Conservation (phyloP, 1,140 invertebrate species). For the Sitobion miscanthi region DNA sequence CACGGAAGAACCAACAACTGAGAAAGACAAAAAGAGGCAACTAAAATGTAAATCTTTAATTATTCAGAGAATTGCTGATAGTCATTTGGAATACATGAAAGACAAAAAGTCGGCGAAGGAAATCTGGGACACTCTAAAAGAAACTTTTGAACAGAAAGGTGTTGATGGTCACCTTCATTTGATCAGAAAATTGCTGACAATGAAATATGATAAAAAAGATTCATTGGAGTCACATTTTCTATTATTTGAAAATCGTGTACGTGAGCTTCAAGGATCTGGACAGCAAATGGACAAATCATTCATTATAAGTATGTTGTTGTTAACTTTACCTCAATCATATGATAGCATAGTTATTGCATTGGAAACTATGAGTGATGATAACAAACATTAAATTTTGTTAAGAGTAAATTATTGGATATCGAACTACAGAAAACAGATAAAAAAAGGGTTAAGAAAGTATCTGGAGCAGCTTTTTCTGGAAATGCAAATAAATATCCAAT, state of each 20-base stretch:
- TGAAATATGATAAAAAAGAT: neutral
- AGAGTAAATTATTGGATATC: neutral
- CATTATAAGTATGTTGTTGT: neutral
- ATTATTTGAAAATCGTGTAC: neutral
- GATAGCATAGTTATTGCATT: neutral
- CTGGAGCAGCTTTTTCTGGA: neutral
- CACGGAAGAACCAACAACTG: too few relatives aligned
- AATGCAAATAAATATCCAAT: neutral
- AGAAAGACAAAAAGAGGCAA: too few relatives aligned
- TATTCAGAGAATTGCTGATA: too few relatives aligned
- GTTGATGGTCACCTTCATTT: neutral
- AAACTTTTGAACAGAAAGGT: too few relatives aligned
- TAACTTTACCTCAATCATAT: neutral
- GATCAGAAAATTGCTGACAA: neutral
- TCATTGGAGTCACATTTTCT: neutral
- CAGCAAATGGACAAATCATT: constrained; percentile 12
- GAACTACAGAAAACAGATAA: neutral
- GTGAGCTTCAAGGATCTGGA: constrained; percentile 8
- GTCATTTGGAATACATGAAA: too few relatives aligned
- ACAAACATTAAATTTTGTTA: neutral
- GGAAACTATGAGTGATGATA: neutral
- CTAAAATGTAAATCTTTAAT: too few relatives aligned
- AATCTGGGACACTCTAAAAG: too few relatives aligned
- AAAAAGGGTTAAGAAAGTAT: neutral
- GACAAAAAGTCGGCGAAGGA: too few relatives aligned